phyloP scores from a whole-genome alignment of 2,888 invertebrate genomes.

The Oxytorus armatus region DNA sequence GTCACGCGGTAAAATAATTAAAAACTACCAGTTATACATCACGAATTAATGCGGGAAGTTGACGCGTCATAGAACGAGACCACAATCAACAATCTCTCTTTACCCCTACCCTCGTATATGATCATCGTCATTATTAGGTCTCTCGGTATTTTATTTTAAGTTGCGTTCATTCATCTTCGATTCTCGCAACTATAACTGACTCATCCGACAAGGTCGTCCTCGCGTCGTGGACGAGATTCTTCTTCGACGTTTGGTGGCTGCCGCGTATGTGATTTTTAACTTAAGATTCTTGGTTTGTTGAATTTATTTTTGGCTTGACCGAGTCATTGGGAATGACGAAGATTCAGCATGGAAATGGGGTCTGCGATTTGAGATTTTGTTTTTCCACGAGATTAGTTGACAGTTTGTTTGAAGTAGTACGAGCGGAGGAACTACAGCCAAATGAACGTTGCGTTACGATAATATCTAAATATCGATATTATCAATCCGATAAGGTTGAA shows the following conservation, averaged over 20 bases:
- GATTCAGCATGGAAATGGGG: too few relatives aligned
- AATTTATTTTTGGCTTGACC: constrained; percentile 44
- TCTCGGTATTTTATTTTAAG: constrained; percentile 69
- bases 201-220: constrained; percentile 72
- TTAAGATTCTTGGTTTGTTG: constrained; percentile 29
- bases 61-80: constrained; percentile 47
- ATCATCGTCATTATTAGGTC: constrained; percentile 35
- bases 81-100: background rate
- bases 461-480: too few relatives aligned
- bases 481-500: too few relatives aligned
- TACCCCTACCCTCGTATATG: background rate
- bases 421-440: too few relatives aligned
- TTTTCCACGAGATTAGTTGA: constrained; percentile 1
- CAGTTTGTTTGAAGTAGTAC: too few relatives aligned
- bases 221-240: constrained; percentile 35
- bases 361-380: background rate
- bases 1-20: background rate
- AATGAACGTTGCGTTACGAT: too few relatives aligned
- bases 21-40: background rate
- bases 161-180: constrained; percentile 74
- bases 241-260: constrained; percentile 8
- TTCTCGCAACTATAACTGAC: constrained; percentile 72
- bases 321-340: constrained; percentile 31
- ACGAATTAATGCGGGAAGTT: background rate
- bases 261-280: constrained; percentile 3